Evolutionary conservation across 2,113 vertebrate species (phyloP), one percentile per base, ranked within the genome.

Genomic region (Strix aluco): DNA sequence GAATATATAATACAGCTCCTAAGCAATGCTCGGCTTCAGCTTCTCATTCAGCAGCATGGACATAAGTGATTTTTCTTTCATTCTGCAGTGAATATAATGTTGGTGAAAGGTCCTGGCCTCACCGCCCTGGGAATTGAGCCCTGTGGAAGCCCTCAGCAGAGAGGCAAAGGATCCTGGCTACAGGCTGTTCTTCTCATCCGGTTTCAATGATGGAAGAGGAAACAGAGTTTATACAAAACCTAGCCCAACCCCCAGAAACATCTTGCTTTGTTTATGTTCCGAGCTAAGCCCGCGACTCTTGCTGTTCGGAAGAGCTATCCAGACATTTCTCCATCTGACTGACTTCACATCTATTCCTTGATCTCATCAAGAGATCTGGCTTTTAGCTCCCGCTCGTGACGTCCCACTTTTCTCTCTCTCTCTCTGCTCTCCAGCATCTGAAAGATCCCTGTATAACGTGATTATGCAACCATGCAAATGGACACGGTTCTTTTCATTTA

Each of bases 391-490:
- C 6, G 66, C 77, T 87, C 32, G 7, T 85, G 73, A 94, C 61
- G 38, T 92, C 84, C 94, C 86, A 63, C 70, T 94, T 96, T 81
- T 58, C 51, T 71, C 72, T 49, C 78, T 34, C 72, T 78, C 15
- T 0, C 90, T 94, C 65, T 91, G 92, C 94, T 94, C 83, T 87
- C 84, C 83, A 22, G 95, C 15, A 2, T 66, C 87, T 92, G 89
- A 95, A 89, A 95, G 91, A 96, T 94, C 81, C 81, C 91, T 93
- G 86, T 96, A 65, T 96, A 96, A 95, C 42, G 15, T 92, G 95
- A 97, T 97, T 95, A 96, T 95, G 89, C 96, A 97, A 96, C 95
- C 97, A 95, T 94, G 95, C 92, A 95, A 96, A 96, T 94, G 94
- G 94, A 94, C 96, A 89, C 42, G 52, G 95, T 65, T 94, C 92